Conservation (phyloP, 2,888 invertebrate species). For the Limnephilus marmoratus region DNA sequence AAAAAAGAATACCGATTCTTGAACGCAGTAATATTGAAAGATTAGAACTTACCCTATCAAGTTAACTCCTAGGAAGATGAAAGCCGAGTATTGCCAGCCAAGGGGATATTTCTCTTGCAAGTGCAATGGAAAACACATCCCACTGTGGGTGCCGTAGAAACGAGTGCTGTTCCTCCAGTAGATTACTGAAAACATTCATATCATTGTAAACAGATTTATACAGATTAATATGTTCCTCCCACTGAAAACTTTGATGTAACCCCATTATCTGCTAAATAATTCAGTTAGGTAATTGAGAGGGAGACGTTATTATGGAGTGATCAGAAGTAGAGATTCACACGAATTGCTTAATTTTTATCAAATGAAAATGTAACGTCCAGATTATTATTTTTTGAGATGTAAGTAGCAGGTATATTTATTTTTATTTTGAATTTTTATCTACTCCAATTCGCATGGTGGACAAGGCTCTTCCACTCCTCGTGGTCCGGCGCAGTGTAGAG, state of each 20-base stretch:
- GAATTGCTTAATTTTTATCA: no score
- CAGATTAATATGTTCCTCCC: not conserved
- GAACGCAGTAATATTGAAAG: not conserved
- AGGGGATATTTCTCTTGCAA: conserved; percentile 81
- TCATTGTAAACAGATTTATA: not conserved
- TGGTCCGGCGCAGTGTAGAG: no score
- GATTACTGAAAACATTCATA: conserved; percentile 70
- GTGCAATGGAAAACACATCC: conserved; percentile 84
- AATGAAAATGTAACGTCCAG: no score
- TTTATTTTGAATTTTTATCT: no score
- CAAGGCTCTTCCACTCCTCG: no score
- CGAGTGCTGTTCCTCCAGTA: conserved; percentile 79
- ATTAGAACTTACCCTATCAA: conserved; percentile 73
- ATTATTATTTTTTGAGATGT: no score
- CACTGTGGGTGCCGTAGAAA: conserved; percentile 81
- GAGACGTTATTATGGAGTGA: not conserved
- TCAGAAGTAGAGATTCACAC: no score
- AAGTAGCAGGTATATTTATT: no score
- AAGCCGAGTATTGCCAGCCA: conserved; percentile 85
- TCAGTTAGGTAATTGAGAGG: not conserved
- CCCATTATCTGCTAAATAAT: not conserved
- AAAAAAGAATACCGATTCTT: no score
- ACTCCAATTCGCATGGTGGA: no score
- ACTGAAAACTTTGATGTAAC: not conserved
- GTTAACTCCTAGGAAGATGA: conserved; percentile 83